Base-by-base conservation (phyloP, 2,113 vertebrate species). In the Gobius niger region DNA sequence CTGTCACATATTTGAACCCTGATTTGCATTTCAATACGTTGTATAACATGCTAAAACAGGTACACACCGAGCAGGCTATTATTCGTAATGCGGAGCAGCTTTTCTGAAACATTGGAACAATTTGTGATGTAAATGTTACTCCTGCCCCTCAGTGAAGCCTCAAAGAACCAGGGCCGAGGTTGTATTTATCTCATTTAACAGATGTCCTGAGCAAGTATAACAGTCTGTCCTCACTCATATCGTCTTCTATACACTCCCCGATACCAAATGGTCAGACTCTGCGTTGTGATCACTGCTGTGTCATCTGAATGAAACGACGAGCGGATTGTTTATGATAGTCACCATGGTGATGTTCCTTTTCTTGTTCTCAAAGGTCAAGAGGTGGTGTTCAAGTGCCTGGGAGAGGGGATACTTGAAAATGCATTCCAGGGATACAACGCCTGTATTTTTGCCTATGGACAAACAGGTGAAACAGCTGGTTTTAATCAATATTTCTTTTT, bases 361-460 rank as follows among this genome's bases (percentile, higher is more conserved):
- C 42, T 44, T 54, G 7, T 54, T 63, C 66, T 82, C 78, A 74
- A 90, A 99, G 98, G 96, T 93, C 98, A 99, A 93, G 96, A 99
- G 94, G 91, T 96, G 67, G 98, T 99, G 89, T 99, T 98, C 92
- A 95, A 96, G 94, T 98, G 96, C 93, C 96, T 99, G 91, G 98
- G 98, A 80, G 96, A 98, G 94, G 97, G 96, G 90, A 98, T 99
- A 91, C 95, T 99, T 89, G 96, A 99, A 88, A 99, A 99, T 89
- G 97, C 98, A 85, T 99, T 99, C 95, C 96, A 99, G 87, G 98
- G 98, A 91, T 99, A 99, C 85, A 99, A 99, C 3, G 98, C 98
- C 86, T 99, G 98, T 88, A 98, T 99, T 91, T 99, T 99, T 92
- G 98, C 98, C 77, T 99, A 99, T 85, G 98, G 98, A 94, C 98